A percentile compares a stretch with the other conserved stretches of the same genome.
Evolutionary conservation across 2,113 vertebrate genomes (phyloP).

Genomic region (Naja naja): DNA sequence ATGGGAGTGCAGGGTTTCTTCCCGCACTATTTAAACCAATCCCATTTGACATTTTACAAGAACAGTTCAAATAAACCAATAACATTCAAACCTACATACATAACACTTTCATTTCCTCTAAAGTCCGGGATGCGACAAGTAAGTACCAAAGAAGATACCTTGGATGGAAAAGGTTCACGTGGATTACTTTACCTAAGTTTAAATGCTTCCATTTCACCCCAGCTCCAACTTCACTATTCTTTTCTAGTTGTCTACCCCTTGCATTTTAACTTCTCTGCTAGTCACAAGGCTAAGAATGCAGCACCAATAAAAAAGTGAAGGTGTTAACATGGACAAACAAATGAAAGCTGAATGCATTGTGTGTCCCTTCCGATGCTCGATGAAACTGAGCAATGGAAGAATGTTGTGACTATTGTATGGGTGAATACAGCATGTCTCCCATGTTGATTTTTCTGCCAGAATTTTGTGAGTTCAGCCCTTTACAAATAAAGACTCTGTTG

Average conservation of each 20-base stretch:
- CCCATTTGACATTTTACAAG: too few relatives aligned
- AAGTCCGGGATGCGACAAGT: background rate
- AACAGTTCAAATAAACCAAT: too few relatives aligned
- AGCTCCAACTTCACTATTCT: slow-evolving; percentile 36
- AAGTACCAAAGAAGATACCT: background rate
- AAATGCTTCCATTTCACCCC: background rate
- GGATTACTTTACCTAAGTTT: background rate
- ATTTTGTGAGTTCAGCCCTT: slow-evolving; percentile 38
- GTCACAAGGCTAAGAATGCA: slow-evolving; percentile 35
- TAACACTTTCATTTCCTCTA: background rate
- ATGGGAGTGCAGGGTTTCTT: too few relatives aligned
- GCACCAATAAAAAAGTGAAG: background rate
- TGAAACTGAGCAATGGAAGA: background rate
- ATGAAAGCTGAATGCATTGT: slow-evolving; percentile 46
- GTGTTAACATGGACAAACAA: slow-evolving; percentile 41
- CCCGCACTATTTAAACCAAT: too few relatives aligned
- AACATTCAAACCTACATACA: too few relatives aligned
- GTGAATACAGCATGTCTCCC: slow-evolving; percentile 29
- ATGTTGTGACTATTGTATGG: slow-evolving; percentile 53
- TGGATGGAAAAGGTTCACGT: background rate
- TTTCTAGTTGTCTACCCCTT: background rate
- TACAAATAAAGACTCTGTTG: slow-evolving; percentile 51
- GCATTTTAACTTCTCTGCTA: slow-evolving; percentile 14
- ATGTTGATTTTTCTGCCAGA: slow-evolving; percentile 57
- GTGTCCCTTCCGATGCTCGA: slow-evolving; percentile 26